Conservation (phyloP, 1,140 invertebrate species). For the Drosophila pruinosa region DNA sequence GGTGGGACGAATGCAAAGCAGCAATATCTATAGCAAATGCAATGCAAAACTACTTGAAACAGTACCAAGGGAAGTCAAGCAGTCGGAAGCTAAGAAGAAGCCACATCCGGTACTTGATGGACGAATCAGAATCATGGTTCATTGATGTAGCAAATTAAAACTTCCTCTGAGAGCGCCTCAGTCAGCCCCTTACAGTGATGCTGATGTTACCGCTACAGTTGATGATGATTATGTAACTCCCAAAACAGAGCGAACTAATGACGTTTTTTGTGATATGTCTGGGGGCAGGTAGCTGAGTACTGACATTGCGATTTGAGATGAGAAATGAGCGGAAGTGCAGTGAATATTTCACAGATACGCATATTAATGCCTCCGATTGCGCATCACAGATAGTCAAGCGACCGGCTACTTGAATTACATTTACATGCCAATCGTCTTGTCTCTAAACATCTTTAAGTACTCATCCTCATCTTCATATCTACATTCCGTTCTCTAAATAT, state of each 20-base stretch:
- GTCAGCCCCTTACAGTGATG: background rate
- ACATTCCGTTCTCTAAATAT: background rate
- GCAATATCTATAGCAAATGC: background rate
- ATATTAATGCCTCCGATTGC: slow-evolving; percentile 71
- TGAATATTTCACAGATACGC: slow-evolving; percentile 59
- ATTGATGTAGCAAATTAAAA: slow-evolving; percentile 82
- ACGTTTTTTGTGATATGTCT: slow-evolving; percentile 25
- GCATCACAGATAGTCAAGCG: slow-evolving; percentile 46
- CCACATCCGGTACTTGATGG: slow-evolving; percentile 47
- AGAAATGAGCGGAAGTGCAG: slow-evolving; percentile 55
- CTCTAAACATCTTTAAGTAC: background rate
- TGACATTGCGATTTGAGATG: background rate
- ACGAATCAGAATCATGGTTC: slow-evolving; percentile 70
- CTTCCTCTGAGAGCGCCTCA: slow-evolving; percentile 70
- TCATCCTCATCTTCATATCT: background rate
- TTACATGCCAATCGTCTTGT: slow-evolving; percentile 45
- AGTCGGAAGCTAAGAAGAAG: background rate
- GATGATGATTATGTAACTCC: slow-evolving; percentile 49
- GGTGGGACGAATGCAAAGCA: slow-evolving; percentile 24
- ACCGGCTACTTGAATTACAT: slow-evolving; percentile 71
- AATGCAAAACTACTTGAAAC: slow-evolving; percentile 36
- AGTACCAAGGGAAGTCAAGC: background rate
- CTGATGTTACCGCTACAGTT: background rate
- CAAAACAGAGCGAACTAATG: slow-evolving; percentile 48
- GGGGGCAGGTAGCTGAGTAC: slow-evolving; percentile 12